Percentiles rank a stretch among this genome's conserved stretches.
Conservation (phyloP, 2,888 invertebrate genomes). For the Heteropelma amictum region DNA sequence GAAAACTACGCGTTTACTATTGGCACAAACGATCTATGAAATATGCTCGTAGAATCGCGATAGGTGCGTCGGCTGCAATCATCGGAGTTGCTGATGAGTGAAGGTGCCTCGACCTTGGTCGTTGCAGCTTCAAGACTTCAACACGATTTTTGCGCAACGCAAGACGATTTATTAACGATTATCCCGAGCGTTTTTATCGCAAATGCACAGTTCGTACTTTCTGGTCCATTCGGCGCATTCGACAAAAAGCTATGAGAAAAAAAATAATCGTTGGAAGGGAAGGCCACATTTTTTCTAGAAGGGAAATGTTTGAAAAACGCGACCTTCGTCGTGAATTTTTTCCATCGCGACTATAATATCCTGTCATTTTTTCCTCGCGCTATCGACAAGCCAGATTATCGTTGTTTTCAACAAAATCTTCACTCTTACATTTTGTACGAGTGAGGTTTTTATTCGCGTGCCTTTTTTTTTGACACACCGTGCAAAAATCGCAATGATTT, state of each 20-base stretch:
- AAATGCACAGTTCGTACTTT: conserved; percentile 20
- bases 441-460: too few relatives aligned
- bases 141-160: conserved; percentile 28
- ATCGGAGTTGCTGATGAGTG: conserved; percentile 53
- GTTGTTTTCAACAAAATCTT: too few relatives aligned
- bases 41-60: conserved; percentile 20
- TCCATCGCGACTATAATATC: neutral
- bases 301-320: conserved; percentile 9
- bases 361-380: neutral
- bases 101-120: conserved; percentile 55
- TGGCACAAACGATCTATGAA: conserved; percentile 39
- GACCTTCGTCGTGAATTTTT: neutral
- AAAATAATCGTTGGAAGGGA: conserved; percentile 26
- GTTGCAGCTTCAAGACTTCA: conserved; percentile 1
- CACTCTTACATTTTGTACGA: too few relatives aligned
- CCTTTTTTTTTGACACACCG: neutral
- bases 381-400: too few relatives aligned
- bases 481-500: too few relatives aligned
- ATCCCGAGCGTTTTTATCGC: conserved; percentile 27
- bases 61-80: conserved; percentile 40
- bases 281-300: conserved; percentile 13
- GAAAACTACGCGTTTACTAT: conserved; percentile 28
- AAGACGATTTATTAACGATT: conserved; percentile 50
- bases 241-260: neutral
- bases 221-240: conserved; percentile 34